Conservation (phyloP, 2,113 vertebrate species). For the Damaliscus lunatus region DNA sequence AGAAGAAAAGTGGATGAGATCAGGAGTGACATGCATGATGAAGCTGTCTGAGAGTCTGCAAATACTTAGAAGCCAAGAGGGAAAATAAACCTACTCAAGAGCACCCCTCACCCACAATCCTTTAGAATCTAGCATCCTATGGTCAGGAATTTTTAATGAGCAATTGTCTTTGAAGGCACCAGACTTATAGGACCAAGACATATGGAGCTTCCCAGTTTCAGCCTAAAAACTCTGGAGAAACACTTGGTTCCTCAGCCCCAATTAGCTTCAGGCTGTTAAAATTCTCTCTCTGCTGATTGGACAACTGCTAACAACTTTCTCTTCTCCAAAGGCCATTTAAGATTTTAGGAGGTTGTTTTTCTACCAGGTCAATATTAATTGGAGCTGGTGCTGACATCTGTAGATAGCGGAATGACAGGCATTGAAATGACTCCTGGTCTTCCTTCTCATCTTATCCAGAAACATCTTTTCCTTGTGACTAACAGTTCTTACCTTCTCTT, state of each 20-base stretch:
- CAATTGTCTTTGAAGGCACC: background rate
- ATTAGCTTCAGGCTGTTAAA: slow-evolving; percentile 24
- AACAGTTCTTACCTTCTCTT: slow-evolving; percentile 46
- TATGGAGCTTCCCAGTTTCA: background rate
- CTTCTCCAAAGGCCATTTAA: background rate
- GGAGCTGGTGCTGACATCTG: background rate
- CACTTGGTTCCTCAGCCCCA: background rate
- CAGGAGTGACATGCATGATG: background rate
- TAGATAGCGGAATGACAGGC: slow-evolving; percentile 11
- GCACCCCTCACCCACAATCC: background rate
- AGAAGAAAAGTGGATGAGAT: background rate
- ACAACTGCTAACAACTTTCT: slow-evolving; percentile 30
- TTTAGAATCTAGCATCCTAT: background rate
- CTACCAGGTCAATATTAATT: slow-evolving; percentile 27
- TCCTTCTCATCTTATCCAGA: slow-evolving; percentile 58
- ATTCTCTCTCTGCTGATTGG: background rate
- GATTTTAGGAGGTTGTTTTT: slow-evolving; percentile 45
- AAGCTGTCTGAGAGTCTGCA: background rate
- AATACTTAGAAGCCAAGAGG: background rate
- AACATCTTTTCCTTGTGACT: slow-evolving; percentile 21
- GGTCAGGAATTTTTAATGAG: background rate
- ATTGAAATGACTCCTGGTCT: slow-evolving; percentile 10
- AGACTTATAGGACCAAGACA: background rate
- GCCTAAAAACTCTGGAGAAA: slow-evolving; percentile 13
- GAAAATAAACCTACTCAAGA: background rate